Conservation (phyloP, 2,888 invertebrate genomes). For the Anarsia innoxiella region DNA sequence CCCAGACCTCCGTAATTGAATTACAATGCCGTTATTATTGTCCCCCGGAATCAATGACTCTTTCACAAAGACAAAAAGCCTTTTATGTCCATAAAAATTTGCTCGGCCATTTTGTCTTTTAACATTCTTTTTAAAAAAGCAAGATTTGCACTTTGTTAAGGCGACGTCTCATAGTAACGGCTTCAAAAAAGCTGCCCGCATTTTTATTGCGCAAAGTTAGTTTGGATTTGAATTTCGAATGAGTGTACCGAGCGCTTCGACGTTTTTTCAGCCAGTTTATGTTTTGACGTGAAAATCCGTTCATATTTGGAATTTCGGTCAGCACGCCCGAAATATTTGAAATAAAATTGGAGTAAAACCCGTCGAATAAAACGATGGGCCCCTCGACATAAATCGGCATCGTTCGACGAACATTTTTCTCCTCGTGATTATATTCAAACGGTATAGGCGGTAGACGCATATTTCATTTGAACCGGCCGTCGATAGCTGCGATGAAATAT, state of each 20-base stretch:
- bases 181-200: too few species aligned
- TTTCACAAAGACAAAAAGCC: constrained; percentile 16
- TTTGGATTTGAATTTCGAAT: constrained; percentile 3
- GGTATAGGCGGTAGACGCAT: constrained; percentile 40
- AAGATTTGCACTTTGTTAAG: not conserved
- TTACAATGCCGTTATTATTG: constrained; percentile 25
- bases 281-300: not conserved
- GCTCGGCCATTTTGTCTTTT: constrained; percentile 8
- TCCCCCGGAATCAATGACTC: constrained; percentile 15
- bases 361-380: constrained; percentile 7
- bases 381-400: constrained; percentile 24
- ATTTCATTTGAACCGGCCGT: constrained; percentile 54
- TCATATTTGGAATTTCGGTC: not conserved
- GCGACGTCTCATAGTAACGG: not conserved
- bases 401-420: constrained; percentile 29
- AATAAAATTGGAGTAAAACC: constrained; percentile 2
- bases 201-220: not conserved
- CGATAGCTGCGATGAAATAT: constrained; percentile 54
- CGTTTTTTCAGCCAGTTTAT: constrained; percentile 1
- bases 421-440: constrained; percentile 39
- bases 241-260: not conserved
- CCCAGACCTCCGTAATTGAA: constrained; percentile 21
- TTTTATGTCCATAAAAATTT: constrained; percentile 10
- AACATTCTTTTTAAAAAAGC: not conserved
- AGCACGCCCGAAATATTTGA: not conserved